Conservation (phyloP, 2,113 vertebrate genomes). For the Halichoeres trimaculatus region DNA sequence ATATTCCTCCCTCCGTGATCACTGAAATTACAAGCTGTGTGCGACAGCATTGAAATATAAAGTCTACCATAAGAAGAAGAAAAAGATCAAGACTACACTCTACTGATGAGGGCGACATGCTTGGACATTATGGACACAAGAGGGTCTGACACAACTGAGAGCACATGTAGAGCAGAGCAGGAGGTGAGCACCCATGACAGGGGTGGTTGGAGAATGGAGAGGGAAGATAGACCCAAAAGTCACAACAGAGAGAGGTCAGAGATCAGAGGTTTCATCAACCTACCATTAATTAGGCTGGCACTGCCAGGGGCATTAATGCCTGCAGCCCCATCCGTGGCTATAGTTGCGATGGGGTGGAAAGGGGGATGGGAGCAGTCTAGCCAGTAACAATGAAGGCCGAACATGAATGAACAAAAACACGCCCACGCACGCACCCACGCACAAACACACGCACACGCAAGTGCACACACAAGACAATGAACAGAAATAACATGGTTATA, state of each 20-base stretch:
- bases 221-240: slow-evolving; percentile 60
- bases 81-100: slow-evolving; percentile 43
- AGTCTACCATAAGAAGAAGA: slow-evolving; percentile 23
- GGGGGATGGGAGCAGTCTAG: slow-evolving; percentile 96
- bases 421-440: slow-evolving; percentile 26
- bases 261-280: slow-evolving; percentile 86
- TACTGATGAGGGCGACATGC: slow-evolving; percentile 78
- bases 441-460: slow-evolving; percentile 20
- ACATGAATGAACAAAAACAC: slow-evolving; percentile 69
- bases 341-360: slow-evolving; percentile 93
- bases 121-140: slow-evolving; percentile 68
- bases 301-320: slow-evolving; percentile 94
- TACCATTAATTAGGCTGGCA: slow-evolving; percentile 99
- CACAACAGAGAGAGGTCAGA: slow-evolving; percentile 76
- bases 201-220: slow-evolving; percentile 51
- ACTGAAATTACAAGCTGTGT: not conserved
- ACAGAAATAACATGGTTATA: slow-evolving; percentile 83
- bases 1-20: not conserved
- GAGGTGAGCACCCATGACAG: slow-evolving; percentile 39
- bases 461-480: slow-evolving; percentile 69
- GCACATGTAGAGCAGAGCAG: slow-evolving; percentile 29
- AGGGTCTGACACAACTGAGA: slow-evolving; percentile 73
- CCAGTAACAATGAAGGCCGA: slow-evolving; percentile 86
- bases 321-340: slow-evolving; percentile 95
- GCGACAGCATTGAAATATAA: slow-evolving; percentile 17